Percentiles rank a stretch among this genome's conserved stretches.
These are phyloP conservation scores for Lasaia peninsularis DNA, from an alignment of 1,140 invertebrate genomes.

Conservation along the genomic window DNA sequence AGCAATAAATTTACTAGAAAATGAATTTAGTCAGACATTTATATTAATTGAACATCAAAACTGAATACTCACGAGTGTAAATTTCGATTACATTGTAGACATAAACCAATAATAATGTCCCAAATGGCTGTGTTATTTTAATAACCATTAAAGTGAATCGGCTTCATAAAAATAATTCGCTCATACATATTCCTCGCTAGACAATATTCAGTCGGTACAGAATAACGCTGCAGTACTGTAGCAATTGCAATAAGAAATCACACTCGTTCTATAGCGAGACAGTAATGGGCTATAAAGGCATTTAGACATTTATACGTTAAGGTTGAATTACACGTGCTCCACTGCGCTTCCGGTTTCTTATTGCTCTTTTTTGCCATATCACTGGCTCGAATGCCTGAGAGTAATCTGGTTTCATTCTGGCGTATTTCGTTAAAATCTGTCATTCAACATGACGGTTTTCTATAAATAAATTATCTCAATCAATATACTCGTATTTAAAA, in stretches of 20 bases:
- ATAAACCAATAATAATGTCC: background rate
- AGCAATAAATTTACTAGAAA: background rate
- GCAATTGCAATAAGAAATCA: slow-evolving; percentile 24
- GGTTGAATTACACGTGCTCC: slow-evolving; percentile 25
- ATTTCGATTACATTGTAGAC: background rate
- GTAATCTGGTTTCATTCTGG: slow-evolving; percentile 18
- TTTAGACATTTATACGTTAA: slow-evolving; percentile 28
- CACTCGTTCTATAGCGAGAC: slow-evolving; percentile 17
- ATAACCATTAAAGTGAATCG: slow-evolving; percentile 3
- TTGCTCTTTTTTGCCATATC: slow-evolving; percentile 19
- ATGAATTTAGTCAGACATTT: background rate
- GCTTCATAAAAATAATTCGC: slow-evolving; percentile 5
- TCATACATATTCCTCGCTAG: slow-evolving; percentile 5
- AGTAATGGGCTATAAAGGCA: slow-evolving; percentile 19
- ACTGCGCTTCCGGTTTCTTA: slow-evolving; percentile 25
- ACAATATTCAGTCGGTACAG: slow-evolving; percentile 7
- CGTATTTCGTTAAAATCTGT: slow-evolving; percentile 21
- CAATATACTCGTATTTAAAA: no score
- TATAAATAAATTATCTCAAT: background rate
- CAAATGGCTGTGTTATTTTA: background rate
- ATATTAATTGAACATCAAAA: background rate
- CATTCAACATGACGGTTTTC: background rate
- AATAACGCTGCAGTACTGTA: slow-evolving; percentile 1
- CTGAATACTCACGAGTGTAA: background rate
- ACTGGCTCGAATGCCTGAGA: slow-evolving; percentile 12